Percentiles rank a stretch among this genome's conserved stretches.
phyloP scores from a whole-genome alignment of 2,113 vertebrate species.

The Mus musculus region GRCm39 chr3:50386001-50386500 shows the following conservation, averaged over 20 bases:
- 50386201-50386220: background rate
- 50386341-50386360: background rate
- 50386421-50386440: background rate
- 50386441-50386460: background rate
- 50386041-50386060: background rate
- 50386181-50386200: background rate
- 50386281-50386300: no score
- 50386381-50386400: background rate
- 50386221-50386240: background rate
- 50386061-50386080: background rate
- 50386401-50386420: background rate
- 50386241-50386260: background rate
- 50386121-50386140: background rate
- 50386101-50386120: background rate
- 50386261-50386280: background rate
- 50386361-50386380: background rate
- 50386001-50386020: background rate
- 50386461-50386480: background rate
- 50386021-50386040: background rate
- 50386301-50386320: background rate
- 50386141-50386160: background rate
- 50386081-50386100: background rate
- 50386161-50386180: background rate
- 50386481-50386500: background rate
- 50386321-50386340: background rate